Conservation (phyloP, 1,140 invertebrate species). For the Lycorma delicatula region DNA sequence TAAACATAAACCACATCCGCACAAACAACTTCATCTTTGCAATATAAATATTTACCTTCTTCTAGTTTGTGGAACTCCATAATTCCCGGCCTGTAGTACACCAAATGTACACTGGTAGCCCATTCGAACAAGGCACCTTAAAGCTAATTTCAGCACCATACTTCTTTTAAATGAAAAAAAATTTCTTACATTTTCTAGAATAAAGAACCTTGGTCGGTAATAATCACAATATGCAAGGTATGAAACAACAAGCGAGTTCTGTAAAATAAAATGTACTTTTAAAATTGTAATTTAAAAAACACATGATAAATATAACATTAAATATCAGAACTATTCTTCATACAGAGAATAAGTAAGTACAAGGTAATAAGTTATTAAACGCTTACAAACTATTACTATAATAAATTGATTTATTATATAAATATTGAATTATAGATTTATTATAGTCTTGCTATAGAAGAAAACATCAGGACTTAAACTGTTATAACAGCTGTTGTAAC, state of each 20-base stretch:
- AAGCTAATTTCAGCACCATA: slow-evolving; percentile 73
- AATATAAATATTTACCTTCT: slow-evolving; percentile 43
- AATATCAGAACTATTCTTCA: no score
- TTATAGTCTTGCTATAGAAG: no score
- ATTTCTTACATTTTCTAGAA: slow-evolving; percentile 82
- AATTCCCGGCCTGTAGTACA: slow-evolving; percentile 77
- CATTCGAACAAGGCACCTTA: slow-evolving; percentile 69
- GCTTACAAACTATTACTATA: no score
- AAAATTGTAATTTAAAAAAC: no score
- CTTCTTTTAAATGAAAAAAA: slow-evolving; percentile 71
- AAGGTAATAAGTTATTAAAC: no score
- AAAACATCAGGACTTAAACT: no score
- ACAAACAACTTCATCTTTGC: no score
- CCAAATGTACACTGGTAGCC: slow-evolving; percentile 85
- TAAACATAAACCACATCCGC: neutral
- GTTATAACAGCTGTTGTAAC: no score
- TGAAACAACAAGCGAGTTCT: slow-evolving; percentile 77
- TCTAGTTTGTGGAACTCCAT: slow-evolving; percentile 76
- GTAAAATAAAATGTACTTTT: slow-evolving; percentile 23
- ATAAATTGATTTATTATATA: no score
- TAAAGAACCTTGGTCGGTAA: slow-evolving; percentile 74
- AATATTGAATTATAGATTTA: no score
- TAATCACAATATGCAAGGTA: slow-evolving; percentile 81
- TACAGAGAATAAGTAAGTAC: no score
- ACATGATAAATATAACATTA: no score